Conservation (phyloP, 1,140 invertebrate species). For the Laupala kohalensis region DNA sequence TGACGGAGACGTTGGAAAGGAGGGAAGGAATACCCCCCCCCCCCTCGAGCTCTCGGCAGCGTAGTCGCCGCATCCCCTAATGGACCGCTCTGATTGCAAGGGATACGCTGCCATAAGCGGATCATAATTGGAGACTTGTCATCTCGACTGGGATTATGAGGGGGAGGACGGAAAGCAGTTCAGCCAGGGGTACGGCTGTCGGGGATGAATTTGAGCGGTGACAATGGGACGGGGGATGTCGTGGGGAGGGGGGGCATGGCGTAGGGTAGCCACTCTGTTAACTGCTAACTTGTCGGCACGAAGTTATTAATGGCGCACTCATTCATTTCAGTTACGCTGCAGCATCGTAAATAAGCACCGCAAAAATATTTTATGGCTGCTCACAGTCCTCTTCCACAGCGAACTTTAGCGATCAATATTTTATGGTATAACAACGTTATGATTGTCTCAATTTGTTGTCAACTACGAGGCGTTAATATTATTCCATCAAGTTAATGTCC, state of each 20-base stretch:
- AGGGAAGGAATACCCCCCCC: too few species aligned
- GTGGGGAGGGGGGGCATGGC: neutral
- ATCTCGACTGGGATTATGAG: neutral
- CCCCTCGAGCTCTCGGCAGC: neutral
- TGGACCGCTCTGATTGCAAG: conserved; percentile 9
- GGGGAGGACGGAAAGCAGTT: neutral
- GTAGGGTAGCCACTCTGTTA: neutral
- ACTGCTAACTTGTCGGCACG: neutral
- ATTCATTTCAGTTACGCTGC: neutral
- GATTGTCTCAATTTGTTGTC: neutral
- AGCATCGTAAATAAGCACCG: neutral
- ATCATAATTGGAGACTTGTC: conserved; percentile 5
- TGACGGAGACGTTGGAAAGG: too few species aligned
- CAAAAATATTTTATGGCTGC: neutral
- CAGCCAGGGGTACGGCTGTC: neutral
- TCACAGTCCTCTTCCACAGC: neutral
- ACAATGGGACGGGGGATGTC: neutral
- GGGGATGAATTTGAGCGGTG: neutral
- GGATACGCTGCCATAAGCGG: conserved; percentile 4
- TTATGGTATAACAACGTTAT: neutral
- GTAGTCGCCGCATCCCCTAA: neutral
- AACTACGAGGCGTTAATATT: neutral
- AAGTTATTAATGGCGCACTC: conserved; percentile 2
- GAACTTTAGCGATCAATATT: neutral
- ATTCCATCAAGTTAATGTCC: neutral